Evolutionary conservation across 2,113 vertebrate species (phyloP).

Genomic region (Sula dactylatra): DNA sequence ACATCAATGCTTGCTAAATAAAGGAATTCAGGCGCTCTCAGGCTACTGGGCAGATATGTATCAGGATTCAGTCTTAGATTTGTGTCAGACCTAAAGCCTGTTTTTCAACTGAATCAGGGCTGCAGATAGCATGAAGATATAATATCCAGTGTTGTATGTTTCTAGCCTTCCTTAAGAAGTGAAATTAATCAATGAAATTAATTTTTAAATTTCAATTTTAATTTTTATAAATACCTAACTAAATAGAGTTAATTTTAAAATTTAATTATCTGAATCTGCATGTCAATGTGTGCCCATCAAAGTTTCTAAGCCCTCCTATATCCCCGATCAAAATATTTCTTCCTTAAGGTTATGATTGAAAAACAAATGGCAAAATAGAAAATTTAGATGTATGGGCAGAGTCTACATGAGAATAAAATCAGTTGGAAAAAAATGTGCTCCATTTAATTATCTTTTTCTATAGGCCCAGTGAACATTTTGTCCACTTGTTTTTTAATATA

Average conservation of each 20-base stretch:
- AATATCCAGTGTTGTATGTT: not conserved
- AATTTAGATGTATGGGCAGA: not conserved
- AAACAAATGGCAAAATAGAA: not conserved
- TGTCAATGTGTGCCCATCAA: not conserved
- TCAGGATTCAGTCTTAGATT: not conserved
- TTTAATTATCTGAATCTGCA: not conserved
- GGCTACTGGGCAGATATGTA: not conserved
- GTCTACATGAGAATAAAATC: not conserved
- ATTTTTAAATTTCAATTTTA: conserved; percentile 25
- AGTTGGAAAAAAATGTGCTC: not conserved
- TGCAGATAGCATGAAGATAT: not conserved
- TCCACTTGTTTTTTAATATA: not conserved
- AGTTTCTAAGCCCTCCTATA: not conserved
- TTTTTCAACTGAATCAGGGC: not conserved
- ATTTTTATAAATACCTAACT: conserved; percentile 15
- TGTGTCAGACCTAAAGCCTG: not conserved
- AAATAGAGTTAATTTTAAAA: not conserved
- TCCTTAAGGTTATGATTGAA: not conserved
- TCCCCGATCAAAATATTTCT: not conserved
- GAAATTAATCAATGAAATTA: not conserved
- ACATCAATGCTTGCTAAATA: not conserved
- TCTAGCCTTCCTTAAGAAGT: not conserved
- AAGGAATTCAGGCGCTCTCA: not conserved
- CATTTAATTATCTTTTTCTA: not conserved
- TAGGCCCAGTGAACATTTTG: not conserved